These are phyloP conservation scores for Ptycholaimellus sp. DNA, from an alignment of 2,888 invertebrate genomes.

Conservation along the genomic window DNA sequence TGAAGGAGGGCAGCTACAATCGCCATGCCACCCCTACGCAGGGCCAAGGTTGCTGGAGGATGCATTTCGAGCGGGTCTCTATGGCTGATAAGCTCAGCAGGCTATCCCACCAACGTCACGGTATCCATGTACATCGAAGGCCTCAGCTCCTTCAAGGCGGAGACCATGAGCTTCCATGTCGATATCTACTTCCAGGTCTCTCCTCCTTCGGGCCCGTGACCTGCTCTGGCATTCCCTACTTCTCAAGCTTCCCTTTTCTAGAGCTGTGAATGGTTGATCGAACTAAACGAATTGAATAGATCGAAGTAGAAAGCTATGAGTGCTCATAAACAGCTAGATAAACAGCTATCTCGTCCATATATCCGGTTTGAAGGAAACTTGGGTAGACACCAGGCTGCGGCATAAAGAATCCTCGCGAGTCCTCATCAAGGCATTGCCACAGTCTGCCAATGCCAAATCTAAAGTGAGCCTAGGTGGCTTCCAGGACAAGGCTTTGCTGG, in stretches of 20 bases:
- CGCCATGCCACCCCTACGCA: slow-evolving; percentile 21
- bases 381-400: slow-evolving; percentile 17
- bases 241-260: too few species aligned
- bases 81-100: too few species aligned
- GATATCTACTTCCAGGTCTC: slow-evolving; percentile 23
- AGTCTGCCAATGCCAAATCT: too few species aligned
- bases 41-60: too few species aligned
- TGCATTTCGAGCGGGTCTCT: too few species aligned
- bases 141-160: slow-evolving; percentile 22
- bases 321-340: too few species aligned
- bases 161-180: slow-evolving; percentile 24
- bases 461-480: neutral
- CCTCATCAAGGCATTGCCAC: slow-evolving; percentile 19
- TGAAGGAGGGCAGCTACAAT: slow-evolving; percentile 17
- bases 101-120: slow-evolving; percentile 20
- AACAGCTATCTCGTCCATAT: too few species aligned
- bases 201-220: slow-evolving; percentile 4
- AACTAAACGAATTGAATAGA: too few species aligned
- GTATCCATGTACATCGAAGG: slow-evolving; percentile 25
- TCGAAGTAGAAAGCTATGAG: too few species aligned
- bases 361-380: too few species aligned
- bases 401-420: slow-evolving; percentile 19
- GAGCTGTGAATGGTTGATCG: too few species aligned
- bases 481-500: neutral
- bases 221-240: neutral